Conservation (phyloP, 2,113 vertebrate genomes). For the Mellivora capensis region DNA sequence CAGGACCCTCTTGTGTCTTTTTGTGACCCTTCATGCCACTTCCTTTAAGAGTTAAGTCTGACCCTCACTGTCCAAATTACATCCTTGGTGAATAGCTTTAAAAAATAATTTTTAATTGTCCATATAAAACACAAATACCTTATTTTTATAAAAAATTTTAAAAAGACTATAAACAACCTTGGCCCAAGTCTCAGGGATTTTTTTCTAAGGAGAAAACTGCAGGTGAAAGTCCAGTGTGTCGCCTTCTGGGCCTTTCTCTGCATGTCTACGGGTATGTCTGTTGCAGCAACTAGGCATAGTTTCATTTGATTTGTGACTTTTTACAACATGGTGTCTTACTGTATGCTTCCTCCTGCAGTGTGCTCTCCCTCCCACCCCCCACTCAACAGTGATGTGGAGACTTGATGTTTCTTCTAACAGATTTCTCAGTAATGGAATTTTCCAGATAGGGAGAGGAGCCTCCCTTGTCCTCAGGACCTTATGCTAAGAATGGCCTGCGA, state of each 20-base stretch:
- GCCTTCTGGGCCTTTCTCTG: background rate
- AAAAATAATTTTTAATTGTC: constrained; percentile 22
- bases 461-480: background rate
- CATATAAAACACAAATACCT: background rate
- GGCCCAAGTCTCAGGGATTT: background rate
- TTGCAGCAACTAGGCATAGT: background rate
- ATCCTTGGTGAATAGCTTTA: background rate
- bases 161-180: background rate
- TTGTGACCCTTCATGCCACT: background rate
- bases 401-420: background rate
- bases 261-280: rapidly evolving
- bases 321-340: background rate
- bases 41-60: background rate
- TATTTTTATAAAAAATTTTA: background rate
- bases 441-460: background rate
- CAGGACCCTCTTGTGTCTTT: rapidly evolving
- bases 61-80: background rate
- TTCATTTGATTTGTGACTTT: background rate
- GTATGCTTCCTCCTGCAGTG: background rate
- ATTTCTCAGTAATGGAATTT: constrained; percentile 17
- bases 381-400: background rate
- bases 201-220: background rate
- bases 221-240: background rate
- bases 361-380: too few species aligned
- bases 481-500: background rate